These are phyloP conservation scores for Macrosiphum euphorbiae DNA, from an alignment of 2,888 invertebrate genomes.

Conservation along the genomic window DNA sequence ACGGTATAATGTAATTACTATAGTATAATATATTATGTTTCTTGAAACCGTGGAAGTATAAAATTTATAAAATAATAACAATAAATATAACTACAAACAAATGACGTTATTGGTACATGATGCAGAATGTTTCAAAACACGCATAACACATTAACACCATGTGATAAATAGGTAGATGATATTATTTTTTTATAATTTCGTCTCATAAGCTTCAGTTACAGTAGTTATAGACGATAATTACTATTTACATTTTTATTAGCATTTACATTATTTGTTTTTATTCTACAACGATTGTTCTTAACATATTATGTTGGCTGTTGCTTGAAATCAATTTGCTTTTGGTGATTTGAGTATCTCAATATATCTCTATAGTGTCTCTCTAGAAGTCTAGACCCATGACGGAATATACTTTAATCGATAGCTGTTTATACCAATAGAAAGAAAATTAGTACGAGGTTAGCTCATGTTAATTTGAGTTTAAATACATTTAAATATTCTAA, in stretches of 20 bases:
- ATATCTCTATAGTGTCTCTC: not conserved
- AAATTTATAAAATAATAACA: not conserved
- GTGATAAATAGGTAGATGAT: not conserved
- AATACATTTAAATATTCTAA: no score
- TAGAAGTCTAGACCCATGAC: not conserved
- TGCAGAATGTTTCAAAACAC: not conserved
- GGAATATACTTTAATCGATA: not conserved
- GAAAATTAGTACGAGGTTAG: not conserved
- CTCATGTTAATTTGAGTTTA: not conserved
- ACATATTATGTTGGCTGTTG: not conserved
- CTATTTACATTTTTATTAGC: not conserved
- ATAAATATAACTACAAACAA: not conserved
- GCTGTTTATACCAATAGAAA: not conserved
- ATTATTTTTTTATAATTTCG: not conserved
- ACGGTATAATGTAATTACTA: not conserved
- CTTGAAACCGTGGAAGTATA: not conserved
- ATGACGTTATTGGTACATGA: not conserved
- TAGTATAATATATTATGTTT: not conserved
- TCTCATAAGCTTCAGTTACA: not conserved
- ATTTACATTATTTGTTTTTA: not conserved
- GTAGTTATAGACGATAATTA: not conserved
- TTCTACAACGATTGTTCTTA: not conserved
- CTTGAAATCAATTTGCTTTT: not conserved
- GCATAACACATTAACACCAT: not conserved
- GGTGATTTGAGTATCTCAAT: not conserved